Conservation (phyloP, 2,113 vertebrate genomes). For the rat (Rattus norvegicus) region GRCr8 NC_086031.1:96709501-96710000, state of each 20-base stretch:
- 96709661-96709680: not conserved
- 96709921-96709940: not conserved
- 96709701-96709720: not conserved
- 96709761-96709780: not conserved
- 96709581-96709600: not conserved
- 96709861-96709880: not conserved
- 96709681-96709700: not conserved
- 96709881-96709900: not conserved
- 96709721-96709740: not conserved
- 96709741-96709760: not conserved
- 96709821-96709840: not conserved
- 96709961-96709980: not conserved
- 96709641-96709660: not conserved
- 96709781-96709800: not conserved
- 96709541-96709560: not conserved
- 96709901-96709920: not conserved
- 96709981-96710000: not conserved
- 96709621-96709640: not conserved
- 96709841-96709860: not conserved
- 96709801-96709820: not conserved
- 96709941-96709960: not conserved
- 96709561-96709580: not conserved
- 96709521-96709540: not conserved
- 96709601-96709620: not conserved
- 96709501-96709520: not conserved